These are phyloP conservation scores for Tetranychus piercei DNA, from an alignment of 2,888 invertebrate genomes.

Conservation along the genomic window DNA sequence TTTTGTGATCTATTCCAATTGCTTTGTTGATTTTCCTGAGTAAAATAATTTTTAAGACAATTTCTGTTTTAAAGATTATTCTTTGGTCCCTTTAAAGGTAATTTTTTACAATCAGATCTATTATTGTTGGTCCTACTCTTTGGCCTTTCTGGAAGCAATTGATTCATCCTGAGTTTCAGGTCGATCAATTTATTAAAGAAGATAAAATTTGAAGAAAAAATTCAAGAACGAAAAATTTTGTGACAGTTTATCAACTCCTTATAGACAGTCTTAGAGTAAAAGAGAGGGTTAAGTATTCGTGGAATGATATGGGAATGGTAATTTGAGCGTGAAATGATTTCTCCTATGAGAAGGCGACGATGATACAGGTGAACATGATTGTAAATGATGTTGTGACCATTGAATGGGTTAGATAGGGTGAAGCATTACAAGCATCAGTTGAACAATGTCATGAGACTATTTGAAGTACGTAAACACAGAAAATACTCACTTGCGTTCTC, in stretches of 20 bases:
- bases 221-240: no score
- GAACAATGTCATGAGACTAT: not conserved
- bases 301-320: no score
- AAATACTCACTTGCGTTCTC: no score
- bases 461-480: not conserved
- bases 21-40: not conserved
- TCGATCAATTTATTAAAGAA: no score
- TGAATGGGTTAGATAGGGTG: not conserved
- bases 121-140: not conserved
- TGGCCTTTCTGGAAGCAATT: not conserved
- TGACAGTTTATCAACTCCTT: no score
- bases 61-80: not conserved
- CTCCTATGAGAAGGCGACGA: not conserved
- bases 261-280: no score
- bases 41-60: not conserved
- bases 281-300: no score
- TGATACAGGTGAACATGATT: not conserved
- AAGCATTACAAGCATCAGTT: not conserved
- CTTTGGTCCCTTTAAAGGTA: not conserved
- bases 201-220: no score
- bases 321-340: no score
- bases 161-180: not conserved
- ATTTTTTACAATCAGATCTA: not conserved
- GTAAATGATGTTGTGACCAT: not conserved
- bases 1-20: not conserved